A percentile compares a stretch with the other conserved stretches of the same genome.
These are phyloP conservation scores for Hemaris fuciformis DNA, from an alignment of 2,888 invertebrate species.

Conservation along the genomic window DNA sequence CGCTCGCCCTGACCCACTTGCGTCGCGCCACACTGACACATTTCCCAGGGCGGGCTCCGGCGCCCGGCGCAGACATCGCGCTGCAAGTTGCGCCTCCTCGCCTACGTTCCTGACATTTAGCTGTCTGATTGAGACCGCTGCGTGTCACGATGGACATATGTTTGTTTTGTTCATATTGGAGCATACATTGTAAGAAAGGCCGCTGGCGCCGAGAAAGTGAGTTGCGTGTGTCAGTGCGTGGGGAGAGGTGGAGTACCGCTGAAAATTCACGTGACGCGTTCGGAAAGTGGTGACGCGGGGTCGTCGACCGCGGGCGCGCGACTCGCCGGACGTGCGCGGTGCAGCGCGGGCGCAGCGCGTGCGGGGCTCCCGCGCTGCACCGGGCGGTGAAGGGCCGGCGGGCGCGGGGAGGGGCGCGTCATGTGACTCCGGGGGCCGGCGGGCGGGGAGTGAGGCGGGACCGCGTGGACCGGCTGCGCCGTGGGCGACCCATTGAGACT, in stretches of 20 bases:
- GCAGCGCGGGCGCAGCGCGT: background rate
- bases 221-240: background rate
- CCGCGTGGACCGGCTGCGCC: background rate
- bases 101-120: too few relatives aligned
- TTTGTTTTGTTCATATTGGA: too few relatives aligned
- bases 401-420: conserved; percentile 4
- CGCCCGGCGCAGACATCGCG: background rate
- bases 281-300: conserved; percentile 5
- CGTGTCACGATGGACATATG: too few relatives aligned
- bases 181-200: background rate
- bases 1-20: background rate
- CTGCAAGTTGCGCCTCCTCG: background rate
- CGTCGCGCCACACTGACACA: conserved; percentile 2
- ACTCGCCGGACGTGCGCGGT: background rate
- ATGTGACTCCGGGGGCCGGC: too few relatives aligned
- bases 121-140: too few relatives aligned
- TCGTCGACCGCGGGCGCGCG: background rate
- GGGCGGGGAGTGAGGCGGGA: background rate
- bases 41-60: background rate
- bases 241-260: background rate
- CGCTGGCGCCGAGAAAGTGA: background rate
- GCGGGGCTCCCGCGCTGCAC: background rate
- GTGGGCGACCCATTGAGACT: background rate
- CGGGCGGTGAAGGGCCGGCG: background rate
- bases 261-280: conserved; percentile 8